Percentiles rank a stretch among this genome's conserved stretches.
phyloP scores from a whole-genome alignment of 2,797 vertebrate species.

The Hipposideros larvatus region DNA sequence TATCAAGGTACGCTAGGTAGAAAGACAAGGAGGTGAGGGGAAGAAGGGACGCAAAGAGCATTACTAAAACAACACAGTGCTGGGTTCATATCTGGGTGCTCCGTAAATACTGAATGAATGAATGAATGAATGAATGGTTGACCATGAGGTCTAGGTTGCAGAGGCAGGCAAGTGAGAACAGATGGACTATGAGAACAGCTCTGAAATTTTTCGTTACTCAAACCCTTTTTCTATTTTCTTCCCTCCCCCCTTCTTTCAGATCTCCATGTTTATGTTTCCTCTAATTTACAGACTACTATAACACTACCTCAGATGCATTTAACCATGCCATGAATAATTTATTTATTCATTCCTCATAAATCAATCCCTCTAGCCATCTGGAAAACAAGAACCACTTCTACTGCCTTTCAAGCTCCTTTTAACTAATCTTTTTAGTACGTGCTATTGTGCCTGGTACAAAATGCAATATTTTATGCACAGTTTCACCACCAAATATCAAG shows the following conservation, averaged over 20 bases:
- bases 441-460: constrained; percentile 54
- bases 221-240: constrained; percentile 37
- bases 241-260: background rate
- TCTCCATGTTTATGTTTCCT: constrained; percentile 62
- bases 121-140: background rate
- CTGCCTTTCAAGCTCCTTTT: constrained; percentile 51
- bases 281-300: constrained; percentile 70
- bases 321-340: constrained; percentile 67
- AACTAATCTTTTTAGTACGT: constrained; percentile 63
- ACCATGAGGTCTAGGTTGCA: constrained; percentile 2
- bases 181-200: background rate
- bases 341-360: constrained; percentile 77
- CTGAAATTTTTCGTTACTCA: constrained; percentile 36
- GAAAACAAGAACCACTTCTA: constrained; percentile 75
- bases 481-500: constrained; percentile 22
- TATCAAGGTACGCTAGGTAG: too few species aligned
- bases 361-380: constrained; percentile 68
- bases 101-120: background rate
- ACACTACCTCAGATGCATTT: constrained; percentile 64
- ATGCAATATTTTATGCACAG: constrained; percentile 43
- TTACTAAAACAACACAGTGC: background rate
- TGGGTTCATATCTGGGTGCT: background rate
- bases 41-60: background rate
- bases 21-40: constrained; percentile 39
- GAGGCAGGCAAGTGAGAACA: constrained; percentile 56